These are phyloP conservation scores for Lasaia peninsularis DNA, from an alignment of 1,140 invertebrate species.

Conservation along the genomic window DNA sequence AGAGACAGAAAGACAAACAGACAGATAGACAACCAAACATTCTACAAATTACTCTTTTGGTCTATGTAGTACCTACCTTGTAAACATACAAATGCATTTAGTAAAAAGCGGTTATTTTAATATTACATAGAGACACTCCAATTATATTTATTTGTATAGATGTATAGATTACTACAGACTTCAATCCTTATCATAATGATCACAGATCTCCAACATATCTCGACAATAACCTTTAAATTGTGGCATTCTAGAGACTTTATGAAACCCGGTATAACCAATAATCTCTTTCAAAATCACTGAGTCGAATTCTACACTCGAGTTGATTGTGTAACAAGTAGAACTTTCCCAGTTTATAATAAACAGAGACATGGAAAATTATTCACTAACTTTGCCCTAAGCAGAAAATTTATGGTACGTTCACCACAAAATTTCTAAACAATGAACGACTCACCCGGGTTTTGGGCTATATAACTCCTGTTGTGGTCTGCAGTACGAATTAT, in stretches of 20 bases:
- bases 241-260: conserved; percentile 15
- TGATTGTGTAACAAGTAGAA: conserved; percentile 56
- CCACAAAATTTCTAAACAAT: conserved; percentile 63
- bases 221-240: conserved; percentile 7
- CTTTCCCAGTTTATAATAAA: conserved; percentile 61
- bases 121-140: too few species aligned
- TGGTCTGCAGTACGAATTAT: conserved; percentile 41
- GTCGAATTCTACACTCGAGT: conserved; percentile 41
- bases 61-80: too few species aligned
- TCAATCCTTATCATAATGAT: too few species aligned
- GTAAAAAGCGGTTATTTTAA: too few species aligned
- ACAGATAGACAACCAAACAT: too few species aligned
- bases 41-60: too few species aligned
- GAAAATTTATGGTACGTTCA: conserved; percentile 68
- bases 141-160: too few species aligned
- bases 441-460: conserved; percentile 63
- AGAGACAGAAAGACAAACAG: too few species aligned
- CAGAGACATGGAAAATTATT: conserved; percentile 68
- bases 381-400: conserved; percentile 61
- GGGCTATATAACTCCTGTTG: conserved; percentile 57
- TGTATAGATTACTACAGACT: too few species aligned
- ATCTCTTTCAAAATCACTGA: conserved; percentile 34
- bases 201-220: too few species aligned
- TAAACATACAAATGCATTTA: too few species aligned
- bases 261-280: conserved; percentile 15